Evolutionary conservation across 35 echinoderm and acorn worm species (phyloP), one percentile per base, ranked within the genome.

Genomic region (Amphiura filiformis): DNA sequence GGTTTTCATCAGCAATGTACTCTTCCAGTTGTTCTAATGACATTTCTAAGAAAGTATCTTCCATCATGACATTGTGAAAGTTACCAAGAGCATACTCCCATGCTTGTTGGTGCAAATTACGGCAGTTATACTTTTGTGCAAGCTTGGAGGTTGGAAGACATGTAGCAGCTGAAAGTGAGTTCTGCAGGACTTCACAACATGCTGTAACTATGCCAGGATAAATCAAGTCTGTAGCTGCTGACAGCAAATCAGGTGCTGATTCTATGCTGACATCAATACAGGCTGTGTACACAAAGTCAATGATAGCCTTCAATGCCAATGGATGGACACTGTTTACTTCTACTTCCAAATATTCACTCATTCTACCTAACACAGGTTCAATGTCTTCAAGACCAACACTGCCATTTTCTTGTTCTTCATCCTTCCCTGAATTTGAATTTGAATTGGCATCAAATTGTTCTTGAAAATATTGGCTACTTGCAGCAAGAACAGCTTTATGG

Each of bases 381-480:
- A 70, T 70, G 28, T 70, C 61, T 13, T 70, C 61, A 70, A 70
- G 7, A 26, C 17, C 26, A 3, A 70, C 26, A 4, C 7, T 30
- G 28, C 26, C 61, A 70, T 70, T 47, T 9, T 17, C 17, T 47
- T 47, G 4, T 17, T 47, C 41, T 47, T 47, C 61, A 14, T 44
- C 34, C 0, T 77, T 15, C 0, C 36, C 80, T 79, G 78, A 91
- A 36, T 92, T 86, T 79, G 78, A 91, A 36, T 92, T 86, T 35
- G 75, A 39, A 36, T 89, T 76, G 70, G 91, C 86, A 1, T 90
- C 79, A 38, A 98, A 92, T 82, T 89, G 91, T 0, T 80, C 92
- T 37, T 77, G 75, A 49, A 98, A 98, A 57, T 98, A 98, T 28
- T 70, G 86, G 56, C 92, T 98, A 40, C 92, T 98, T n/a, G 92